A percentile compares a stretch with the other conserved stretches of the same genome.
Evolutionary conservation across 1,140 invertebrate genomes (phyloP).

Genomic region (Lethrus apterus): DNA sequence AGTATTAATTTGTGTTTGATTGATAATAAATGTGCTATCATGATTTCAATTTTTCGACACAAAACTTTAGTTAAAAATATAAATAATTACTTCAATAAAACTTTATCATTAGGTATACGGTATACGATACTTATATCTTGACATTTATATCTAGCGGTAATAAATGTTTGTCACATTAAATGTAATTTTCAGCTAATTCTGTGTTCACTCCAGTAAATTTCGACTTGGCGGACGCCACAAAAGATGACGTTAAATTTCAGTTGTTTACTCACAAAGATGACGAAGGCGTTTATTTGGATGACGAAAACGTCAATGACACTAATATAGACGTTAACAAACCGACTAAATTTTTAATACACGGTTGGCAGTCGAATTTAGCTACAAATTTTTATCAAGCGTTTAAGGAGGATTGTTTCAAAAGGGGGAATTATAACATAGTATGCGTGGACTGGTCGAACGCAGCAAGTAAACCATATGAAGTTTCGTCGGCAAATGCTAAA

Average conservation of each 20-base stretch:
- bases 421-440: conserved; percentile 52
- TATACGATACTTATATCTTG: no score
- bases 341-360: conserved; percentile 26
- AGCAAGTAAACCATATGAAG: conserved; percentile 12
- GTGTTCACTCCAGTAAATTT: no score
- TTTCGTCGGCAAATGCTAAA: conserved; percentile 18
- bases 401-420: conserved; percentile 43
- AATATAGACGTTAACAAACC: conserved; percentile 3
- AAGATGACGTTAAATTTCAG: conserved; percentile 1
- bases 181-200: no score
- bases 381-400: conserved; percentile 22
- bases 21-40: no score
- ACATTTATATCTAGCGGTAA: no score
- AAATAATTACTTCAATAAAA: no score
- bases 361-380: conserved; percentile 20
- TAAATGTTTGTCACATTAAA: no score
- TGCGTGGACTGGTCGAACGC: conserved; percentile 47
- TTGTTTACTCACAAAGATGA: not conserved
- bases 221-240: conserved; percentile 2
- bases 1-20: no score
- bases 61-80: no score
- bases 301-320: not conserved
- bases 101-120: no score
- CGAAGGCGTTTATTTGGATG: not conserved
- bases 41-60: no score